phyloP scores from a whole-genome alignment of 2,113 vertebrate genomes.

The Hemibagrus wyckioides region DNA sequence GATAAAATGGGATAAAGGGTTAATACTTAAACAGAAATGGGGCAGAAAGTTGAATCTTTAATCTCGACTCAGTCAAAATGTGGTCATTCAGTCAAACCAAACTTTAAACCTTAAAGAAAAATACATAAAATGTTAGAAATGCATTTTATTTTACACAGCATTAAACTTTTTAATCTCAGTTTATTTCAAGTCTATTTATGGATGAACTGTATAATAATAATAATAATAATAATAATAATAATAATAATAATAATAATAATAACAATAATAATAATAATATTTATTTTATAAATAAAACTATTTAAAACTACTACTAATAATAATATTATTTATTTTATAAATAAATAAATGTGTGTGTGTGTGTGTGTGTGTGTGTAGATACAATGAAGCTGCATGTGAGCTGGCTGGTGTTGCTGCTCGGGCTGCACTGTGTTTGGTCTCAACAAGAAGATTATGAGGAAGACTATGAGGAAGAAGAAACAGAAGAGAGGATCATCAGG shows the following conservation, averaged over 20 bases:
- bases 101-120: background rate
- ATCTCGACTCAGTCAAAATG: background rate
- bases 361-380: background rate
- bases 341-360: too few relatives aligned
- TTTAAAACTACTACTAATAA: too few relatives aligned
- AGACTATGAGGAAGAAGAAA: slow-evolving; percentile 65
- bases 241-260: too few relatives aligned
- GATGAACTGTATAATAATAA: too few relatives aligned
- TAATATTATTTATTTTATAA: too few relatives aligned
- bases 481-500: slow-evolving; percentile 63
- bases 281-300: too few relatives aligned
- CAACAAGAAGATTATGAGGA: slow-evolving; percentile 76
- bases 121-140: background rate
- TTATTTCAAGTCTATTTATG: background rate
- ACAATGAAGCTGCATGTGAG: background rate
- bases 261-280: too few relatives aligned
- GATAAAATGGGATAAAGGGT: too few relatives aligned
- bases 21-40: background rate
- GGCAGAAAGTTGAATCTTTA: background rate
- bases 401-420: slow-evolving; percentile 73
- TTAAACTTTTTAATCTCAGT: background rate
- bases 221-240: too few relatives aligned
- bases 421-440: slow-evolving; percentile 69
- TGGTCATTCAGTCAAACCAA: background rate
- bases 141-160: background rate